Conservation (phyloP, 2,113 vertebrate species). For the Castor canadensis region DNA sequence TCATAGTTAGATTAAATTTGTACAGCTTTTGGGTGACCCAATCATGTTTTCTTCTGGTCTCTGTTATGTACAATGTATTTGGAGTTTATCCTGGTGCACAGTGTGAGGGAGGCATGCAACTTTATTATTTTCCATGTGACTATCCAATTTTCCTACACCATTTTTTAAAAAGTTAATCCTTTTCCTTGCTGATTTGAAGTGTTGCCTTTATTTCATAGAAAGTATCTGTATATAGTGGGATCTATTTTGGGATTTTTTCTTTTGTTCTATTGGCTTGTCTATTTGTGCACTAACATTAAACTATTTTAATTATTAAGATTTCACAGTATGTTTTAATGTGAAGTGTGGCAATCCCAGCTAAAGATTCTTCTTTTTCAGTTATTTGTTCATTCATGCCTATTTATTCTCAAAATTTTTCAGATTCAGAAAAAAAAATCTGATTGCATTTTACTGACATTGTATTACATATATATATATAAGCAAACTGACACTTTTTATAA, state of each 20-base stretch:
- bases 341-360: not conserved
- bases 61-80: not conserved
- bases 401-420: not conserved
- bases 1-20: conserved; percentile 1
- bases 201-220: not conserved
- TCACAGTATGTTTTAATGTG: not conserved
- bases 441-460: not conserved
- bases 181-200: not conserved
- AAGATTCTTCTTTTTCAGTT: not conserved
- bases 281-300: not conserved
- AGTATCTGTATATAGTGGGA: not conserved
- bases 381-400: not conserved
- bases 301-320: not conserved
- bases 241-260: not conserved
- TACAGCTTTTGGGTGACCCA: not conserved
- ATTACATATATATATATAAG: not conserved
- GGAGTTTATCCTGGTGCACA: not conserved
- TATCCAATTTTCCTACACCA: not conserved
- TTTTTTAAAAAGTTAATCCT: not conserved
- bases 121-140: not conserved
- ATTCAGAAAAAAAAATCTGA: conserved; percentile 19
- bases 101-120: not conserved
- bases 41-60: not conserved
- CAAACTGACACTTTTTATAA: not conserved
- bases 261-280: not conserved